These are phyloP conservation scores for Melanogrammus aeglefinus DNA, from an alignment of 2,797 vertebrate genomes.

Conservation along the genomic window DNA sequence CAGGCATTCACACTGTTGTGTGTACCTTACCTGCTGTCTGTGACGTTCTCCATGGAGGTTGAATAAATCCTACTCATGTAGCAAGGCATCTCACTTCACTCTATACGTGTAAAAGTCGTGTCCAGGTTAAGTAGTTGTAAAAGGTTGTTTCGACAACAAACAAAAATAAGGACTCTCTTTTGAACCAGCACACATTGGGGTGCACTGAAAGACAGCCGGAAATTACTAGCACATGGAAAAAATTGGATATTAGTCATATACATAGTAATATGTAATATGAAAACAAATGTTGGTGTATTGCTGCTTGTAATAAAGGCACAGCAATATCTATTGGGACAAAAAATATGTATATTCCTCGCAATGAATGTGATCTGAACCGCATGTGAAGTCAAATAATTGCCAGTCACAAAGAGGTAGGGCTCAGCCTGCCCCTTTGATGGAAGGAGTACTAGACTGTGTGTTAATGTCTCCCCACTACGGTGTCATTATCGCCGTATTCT, in stretches of 20 bases:
- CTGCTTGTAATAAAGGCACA: slow-evolving; percentile 48
- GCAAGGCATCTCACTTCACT: too few species aligned
- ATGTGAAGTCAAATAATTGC: slow-evolving; percentile 34
- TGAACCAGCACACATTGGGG: neutral
- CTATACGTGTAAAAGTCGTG: neutral
- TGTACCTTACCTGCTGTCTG: too few species aligned
- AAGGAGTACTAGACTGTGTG: slow-evolving; percentile 7
- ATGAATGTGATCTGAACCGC: slow-evolving; percentile 40
- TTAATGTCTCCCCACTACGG: slow-evolving; percentile 12
- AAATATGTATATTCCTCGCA: slow-evolving; percentile 54
- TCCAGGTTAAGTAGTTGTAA: neutral
- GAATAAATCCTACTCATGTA: too few species aligned
- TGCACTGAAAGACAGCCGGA: neutral
- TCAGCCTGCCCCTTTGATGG: slow-evolving; percentile 18
- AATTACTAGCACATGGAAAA: neutral
- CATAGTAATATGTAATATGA: slow-evolving; percentile 8
- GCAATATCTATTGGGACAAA: slow-evolving; percentile 41
- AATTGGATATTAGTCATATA: neutral
- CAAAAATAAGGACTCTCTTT: neutral
- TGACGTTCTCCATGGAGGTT: too few species aligned
- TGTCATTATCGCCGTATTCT: neutral
- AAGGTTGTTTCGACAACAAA: neutral
- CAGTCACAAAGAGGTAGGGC: slow-evolving; percentile 24
- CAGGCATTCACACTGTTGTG: too few species aligned
- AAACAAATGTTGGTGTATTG: slow-evolving; percentile 58